phyloP scores from a whole-genome alignment of 2,888 invertebrate genomes.

The Diploptera punctata region DNA sequence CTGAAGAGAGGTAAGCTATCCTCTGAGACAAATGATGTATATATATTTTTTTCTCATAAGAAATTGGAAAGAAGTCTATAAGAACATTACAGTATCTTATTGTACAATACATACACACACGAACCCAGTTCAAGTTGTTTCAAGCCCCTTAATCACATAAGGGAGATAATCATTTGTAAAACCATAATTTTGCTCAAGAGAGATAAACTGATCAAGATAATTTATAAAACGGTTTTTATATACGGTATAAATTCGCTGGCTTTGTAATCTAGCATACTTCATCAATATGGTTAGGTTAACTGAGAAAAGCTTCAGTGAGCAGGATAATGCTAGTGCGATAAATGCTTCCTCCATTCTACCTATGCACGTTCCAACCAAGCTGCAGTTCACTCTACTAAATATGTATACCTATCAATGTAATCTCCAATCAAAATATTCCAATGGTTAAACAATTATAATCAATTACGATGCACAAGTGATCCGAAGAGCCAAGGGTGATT shows the following conservation, averaged over 20 bases:
- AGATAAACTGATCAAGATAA: neutral
- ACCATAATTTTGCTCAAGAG: neutral
- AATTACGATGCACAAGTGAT: too few relatives aligned
- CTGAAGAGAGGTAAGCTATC: too few relatives aligned
- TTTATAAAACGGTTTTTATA: neutral
- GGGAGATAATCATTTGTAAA: neutral
- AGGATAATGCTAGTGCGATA: conserved; percentile 8
- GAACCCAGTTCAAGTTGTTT: neutral
- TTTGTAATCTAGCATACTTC: neutral
- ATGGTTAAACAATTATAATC: too few relatives aligned
- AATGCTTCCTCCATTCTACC: conserved; percentile 9
- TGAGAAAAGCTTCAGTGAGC: conserved; percentile 7
- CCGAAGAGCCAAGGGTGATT: too few relatives aligned
- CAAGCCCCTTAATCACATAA: neutral
- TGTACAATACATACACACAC: too few relatives aligned
- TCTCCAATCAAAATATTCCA: too few relatives aligned
- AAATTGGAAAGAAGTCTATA: too few relatives aligned
- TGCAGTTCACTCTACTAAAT: neutral
- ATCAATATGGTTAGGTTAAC: too few relatives aligned
- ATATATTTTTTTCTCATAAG: too few relatives aligned
- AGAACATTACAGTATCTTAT: too few relatives aligned
- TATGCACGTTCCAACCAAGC: neutral
- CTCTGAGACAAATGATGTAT: too few relatives aligned
- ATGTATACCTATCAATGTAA: too few relatives aligned
- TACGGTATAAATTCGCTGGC: neutral